Evolutionary conservation across 2,113 vertebrate species (phyloP), one percentile per base, ranked within the genome.

Genomic region (Xiphias gladius): DNA sequence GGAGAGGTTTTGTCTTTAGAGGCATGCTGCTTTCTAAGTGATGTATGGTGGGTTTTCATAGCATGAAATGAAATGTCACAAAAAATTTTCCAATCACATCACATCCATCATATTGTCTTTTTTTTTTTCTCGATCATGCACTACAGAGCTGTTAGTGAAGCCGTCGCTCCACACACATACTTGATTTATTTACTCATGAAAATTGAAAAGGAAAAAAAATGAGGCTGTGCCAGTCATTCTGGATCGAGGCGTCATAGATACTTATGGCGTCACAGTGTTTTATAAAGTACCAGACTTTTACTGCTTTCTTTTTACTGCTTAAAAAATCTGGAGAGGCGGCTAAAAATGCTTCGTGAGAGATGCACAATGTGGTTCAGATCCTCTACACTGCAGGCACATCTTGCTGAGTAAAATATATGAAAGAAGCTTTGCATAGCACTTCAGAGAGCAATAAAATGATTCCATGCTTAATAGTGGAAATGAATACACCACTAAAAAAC

Each of bases 21-120:
- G 30, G 5, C 6, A 17, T 26, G 30, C 41, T 32, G 52, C 75
- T 59, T 5, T 19, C 48, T 6, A 30, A 57, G 54, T 17, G 19
- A 24, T 28, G 10, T 8, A 26, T 14, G 20, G 14, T 37, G 26
- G 24, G 37, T 22, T 37, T 35, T 43, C 2, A 0, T n/a, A 30
- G 30, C 39, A 54, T 57, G 16, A 72, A 73, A 57, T 73, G 22
- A 67, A 81, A 58, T 66, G 39, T 28, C 57, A 41, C 19, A 24
- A 4, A 5, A 19, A 1, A 50, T 50, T 58, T 58, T 41, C 2
- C 1, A 5, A 61, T 39, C 55, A 22, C 13, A n/a, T 46, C 50
- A 13, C 12, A 20, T n/a, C 7, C 9, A 7, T 30, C 19, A 55
- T 32, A 8, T 10, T 32, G 32, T 41, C 20, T 41, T 46, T 39